These are phyloP conservation scores for Crotalus viridis DNA, from an alignment of 2,113 vertebrate genomes.

Conservation along the genomic window DNA sequence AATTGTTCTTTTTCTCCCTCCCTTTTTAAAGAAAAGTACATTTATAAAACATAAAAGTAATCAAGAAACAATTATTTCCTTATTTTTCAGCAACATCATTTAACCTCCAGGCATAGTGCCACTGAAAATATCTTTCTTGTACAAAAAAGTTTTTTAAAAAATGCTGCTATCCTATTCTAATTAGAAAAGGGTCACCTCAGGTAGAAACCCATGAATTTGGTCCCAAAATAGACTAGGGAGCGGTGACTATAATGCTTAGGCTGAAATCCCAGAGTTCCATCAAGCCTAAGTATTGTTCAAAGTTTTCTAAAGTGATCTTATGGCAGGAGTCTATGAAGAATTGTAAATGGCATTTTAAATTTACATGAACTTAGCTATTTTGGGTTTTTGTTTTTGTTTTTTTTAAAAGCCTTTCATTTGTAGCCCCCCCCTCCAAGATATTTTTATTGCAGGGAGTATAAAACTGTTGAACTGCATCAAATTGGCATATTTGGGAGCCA, in stretches of 20 bases:
- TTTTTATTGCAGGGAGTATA: not conserved
- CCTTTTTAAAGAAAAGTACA: not conserved
- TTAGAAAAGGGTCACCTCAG: not conserved
- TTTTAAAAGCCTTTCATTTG: not conserved
- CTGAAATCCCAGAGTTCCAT: not conserved
- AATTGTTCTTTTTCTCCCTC: not conserved
- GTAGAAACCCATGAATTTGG: not conserved
- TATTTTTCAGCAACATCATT: not conserved
- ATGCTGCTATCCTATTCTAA: not conserved
- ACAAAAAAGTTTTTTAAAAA: not conserved
- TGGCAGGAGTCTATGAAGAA: not conserved
- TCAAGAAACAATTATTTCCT: not conserved
- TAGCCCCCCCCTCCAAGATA: too few relatives aligned
- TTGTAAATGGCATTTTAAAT: constrained; percentile 17
- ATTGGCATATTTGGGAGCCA: not conserved
- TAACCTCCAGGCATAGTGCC: not conserved
- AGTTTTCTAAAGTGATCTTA: not conserved
- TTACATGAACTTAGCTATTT: not conserved
- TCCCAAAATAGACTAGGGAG: not conserved
- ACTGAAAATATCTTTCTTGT: not conserved
- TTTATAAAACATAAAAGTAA: not conserved
- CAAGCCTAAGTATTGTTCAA: not conserved
- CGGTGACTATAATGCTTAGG: not conserved
- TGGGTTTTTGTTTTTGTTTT: not conserved
- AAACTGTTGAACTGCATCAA: not conserved